Evolutionary conservation across 1,140 invertebrate genomes (phyloP), one percentile per base, ranked within the genome.

Genomic region (Brachionus plicatilis): DNA sequence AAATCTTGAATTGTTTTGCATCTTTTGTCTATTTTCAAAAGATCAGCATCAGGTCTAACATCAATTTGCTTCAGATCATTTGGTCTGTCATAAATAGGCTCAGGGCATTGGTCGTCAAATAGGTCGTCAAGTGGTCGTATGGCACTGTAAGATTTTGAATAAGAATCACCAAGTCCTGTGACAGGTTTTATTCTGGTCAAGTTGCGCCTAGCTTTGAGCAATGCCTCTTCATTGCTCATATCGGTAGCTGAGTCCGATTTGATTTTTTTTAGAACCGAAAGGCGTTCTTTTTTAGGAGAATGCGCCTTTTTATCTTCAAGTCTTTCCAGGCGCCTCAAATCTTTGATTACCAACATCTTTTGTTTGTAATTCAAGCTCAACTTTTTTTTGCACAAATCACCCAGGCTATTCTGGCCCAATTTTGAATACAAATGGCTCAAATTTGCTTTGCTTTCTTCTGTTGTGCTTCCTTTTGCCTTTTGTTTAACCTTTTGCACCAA

Each of bases 41-140:
- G 0, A 72, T 72, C 37, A n/a, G 33, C 68, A 43, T 72, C 68
- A 41, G 29, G 37, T 20, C 68, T 72, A 24, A 72, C 8, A 43
- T 72, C 68, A 43, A 72, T 43, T 20, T 43, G 17, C 24, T 17
- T 72, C n/a, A 72, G 41, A 43, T 72, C 68, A 43, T 72, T 72
- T 11, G 68, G 68, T 20, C 43, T 72, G 37, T 72, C 68, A 41
- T 72, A 72, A 72, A 72, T 43, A 37, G 68, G 68, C n/a, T 72
- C 68, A 20, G 7, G 0, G 17, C 41, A 37, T 43, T 72, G 41
- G 9, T 14, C n/a, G 5, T 72, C 68, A 17, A 72, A 72, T n/a
- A 72, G 12, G 17, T 72, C 41, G n/a, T 43, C 41, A 4, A 72
- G 33, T 72, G 33, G 17, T 9, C 41, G 33, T 11, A 72, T 41